phyloP scores from a whole-genome alignment of 2,797 vertebrate species.

The Hoplostethus atlanticus region DNA sequence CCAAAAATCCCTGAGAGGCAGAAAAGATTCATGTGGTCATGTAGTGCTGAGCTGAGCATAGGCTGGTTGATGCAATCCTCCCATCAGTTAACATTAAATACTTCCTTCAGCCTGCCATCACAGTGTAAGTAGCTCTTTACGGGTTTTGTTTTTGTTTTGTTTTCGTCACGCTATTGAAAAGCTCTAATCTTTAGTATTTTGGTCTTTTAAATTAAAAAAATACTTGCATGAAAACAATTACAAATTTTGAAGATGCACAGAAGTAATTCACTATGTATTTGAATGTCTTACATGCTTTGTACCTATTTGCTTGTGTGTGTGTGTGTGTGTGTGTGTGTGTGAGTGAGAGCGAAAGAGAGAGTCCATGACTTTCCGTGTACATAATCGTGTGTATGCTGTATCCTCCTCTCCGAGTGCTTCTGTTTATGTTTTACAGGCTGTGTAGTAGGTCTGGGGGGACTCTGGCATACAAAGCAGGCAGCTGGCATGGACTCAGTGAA shows the following conservation, averaged over 20 bases:
- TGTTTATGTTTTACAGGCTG: neutral
- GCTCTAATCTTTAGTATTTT: too few species aligned
- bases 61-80: constrained; percentile 26
- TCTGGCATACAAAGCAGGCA: neutral
- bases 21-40: constrained; percentile 16
- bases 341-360: neutral
- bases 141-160: too few species aligned
- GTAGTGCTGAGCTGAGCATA: constrained; percentile 43
- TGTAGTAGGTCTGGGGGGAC: neutral
- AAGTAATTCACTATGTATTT: too few species aligned
- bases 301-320: neutral
- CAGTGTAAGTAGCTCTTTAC: neutral
- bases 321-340: neutral
- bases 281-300: too few species aligned
- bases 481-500: neutral
- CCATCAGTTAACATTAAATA: neutral
- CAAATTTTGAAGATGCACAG: too few species aligned
- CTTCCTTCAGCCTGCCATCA: neutral
- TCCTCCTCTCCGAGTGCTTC: neutral
- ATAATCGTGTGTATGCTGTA: neutral
- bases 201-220: too few species aligned
- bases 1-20: neutral
- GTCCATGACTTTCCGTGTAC: neutral
- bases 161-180: too few species aligned
- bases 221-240: too few species aligned